Base-by-base conservation (phyloP, 2,888 invertebrate species). In the Biston betularia region DNA sequence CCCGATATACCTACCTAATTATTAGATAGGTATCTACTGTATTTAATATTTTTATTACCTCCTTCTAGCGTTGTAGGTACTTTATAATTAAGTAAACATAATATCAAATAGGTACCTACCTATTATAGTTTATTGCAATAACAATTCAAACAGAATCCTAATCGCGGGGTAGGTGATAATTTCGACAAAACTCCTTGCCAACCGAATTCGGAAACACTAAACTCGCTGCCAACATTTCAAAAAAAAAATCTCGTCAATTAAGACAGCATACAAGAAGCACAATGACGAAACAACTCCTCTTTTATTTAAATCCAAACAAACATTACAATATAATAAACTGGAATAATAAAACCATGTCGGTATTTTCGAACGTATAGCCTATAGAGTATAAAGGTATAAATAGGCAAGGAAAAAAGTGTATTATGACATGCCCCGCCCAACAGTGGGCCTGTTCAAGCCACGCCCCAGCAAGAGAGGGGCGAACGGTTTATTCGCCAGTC, bases 251-350 rank as follows among this genome's bases (percentile, higher is more conserved):
- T 62, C 57, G 46, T 63, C 70, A 86, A 89, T 90, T 84, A 87
- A 88, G 86, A 83, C 82, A 76, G 15, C 79, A 80, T 75, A 79
- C 80, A 63, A 56, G 50, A 49, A 35, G 15, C 79, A 84, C 86
- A 84, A 84, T 84, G 82, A 86, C 80, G 84, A 84, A 82, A 82
- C 72, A 64, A 80, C 78, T 83, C 82, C 81, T 63, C 63, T 63
- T 79, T 83, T 86, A 88, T 88, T 87, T 86, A 88, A 87, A 88
- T 87, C 78, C 82, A 79, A 85, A 83, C 84, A 84, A 75, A 86
- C 86, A 86, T 85, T 87, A 90, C 90, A 90, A 86, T 91, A 89
- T 90, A 90, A 90, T 90, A 91, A 89, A 88, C 81, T 76, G 75
- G 89, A 82, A 85, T 83, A 85, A 89, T 83, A 86, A 86, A 86